A percentile compares a stretch with the other conserved stretches of the same genome.
Conservation (phyloP, 2,888 invertebrate genomes). For the Hypomecis atomaria region DNA sequence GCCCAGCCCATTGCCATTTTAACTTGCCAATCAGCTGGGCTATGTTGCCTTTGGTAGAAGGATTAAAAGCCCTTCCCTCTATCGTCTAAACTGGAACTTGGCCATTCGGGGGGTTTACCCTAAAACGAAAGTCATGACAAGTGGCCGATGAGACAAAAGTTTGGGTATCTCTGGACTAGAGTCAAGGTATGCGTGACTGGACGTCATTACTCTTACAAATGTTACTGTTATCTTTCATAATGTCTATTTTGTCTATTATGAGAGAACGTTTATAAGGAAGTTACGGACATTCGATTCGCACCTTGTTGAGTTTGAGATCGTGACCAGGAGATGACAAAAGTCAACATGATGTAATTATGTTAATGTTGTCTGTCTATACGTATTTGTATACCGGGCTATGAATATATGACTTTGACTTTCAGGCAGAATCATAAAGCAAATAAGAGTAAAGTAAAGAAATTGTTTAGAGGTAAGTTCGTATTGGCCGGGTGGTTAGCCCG, state of each 20-base stretch:
- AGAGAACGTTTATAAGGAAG: conserved; percentile 22
- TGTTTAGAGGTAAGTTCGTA: too few relatives aligned
- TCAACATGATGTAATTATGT: background rate
- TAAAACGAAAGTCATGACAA: too few relatives aligned
- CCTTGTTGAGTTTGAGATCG: conserved; percentile 18
- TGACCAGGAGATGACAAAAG: conserved; percentile 8
- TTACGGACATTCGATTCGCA: conserved; percentile 17
- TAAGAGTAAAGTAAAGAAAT: too few relatives aligned
- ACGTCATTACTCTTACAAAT: conserved; percentile 50
- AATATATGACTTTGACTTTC: conserved; percentile 9
- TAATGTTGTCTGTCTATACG: background rate
- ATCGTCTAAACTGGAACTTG: too few relatives aligned
- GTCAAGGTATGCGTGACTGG: conserved; percentile 62
- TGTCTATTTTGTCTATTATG: conserved; percentile 3
- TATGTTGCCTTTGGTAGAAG: too few relatives aligned
- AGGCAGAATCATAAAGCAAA: too few relatives aligned
- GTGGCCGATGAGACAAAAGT: too few relatives aligned
- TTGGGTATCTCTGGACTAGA: conserved; percentile 36
- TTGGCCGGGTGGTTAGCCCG: too few relatives aligned
- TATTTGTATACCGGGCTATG: background rate
- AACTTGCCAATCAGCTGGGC: too few relatives aligned
- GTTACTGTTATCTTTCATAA: conserved; percentile 45
- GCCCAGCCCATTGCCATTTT: too few relatives aligned
- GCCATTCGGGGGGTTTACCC: too few relatives aligned
- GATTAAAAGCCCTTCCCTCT: too few relatives aligned